A percentile compares a stretch with the other conserved stretches of the same genome.
These are phyloP conservation scores for Rallus limicola DNA, from an alignment of 2,113 vertebrate genomes.

Conservation along the genomic window DNA sequence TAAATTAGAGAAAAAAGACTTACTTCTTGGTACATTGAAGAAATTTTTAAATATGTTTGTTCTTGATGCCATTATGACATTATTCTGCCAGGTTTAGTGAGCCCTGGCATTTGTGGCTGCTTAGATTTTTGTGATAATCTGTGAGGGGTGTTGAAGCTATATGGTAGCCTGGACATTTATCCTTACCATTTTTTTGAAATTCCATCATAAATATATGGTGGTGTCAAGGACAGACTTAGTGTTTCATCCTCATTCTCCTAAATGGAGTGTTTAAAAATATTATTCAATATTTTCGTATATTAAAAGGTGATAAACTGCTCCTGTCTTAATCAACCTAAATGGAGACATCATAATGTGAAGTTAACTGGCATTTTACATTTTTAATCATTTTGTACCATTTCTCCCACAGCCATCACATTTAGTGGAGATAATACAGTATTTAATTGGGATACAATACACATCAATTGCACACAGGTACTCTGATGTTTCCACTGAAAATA, in stretches of 20 bases:
- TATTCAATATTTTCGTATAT: background rate
- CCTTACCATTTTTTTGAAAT: background rate
- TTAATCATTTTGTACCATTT: background rate
- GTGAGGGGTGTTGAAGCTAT: background rate
- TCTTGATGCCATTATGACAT: background rate
- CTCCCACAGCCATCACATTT: background rate
- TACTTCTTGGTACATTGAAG: background rate
- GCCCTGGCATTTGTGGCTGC: background rate
- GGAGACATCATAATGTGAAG: background rate
- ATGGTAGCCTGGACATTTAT: background rate
- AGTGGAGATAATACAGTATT: background rate
- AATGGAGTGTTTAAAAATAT: background rate
- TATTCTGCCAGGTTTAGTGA: background rate
- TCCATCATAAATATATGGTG: background rate
- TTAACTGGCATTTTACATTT: background rate
- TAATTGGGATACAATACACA: background rate
- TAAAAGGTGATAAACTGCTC: background rate
- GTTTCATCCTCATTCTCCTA: background rate
- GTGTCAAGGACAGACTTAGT: background rate
- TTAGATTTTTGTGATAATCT: background rate
- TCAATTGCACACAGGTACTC: background rate
- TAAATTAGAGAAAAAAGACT: background rate
- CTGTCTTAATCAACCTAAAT: background rate
- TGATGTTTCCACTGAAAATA: background rate
- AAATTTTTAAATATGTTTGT: background rate